Base-by-base conservation (phyloP, 64 coral and sea anemone species). In the Montipora cactus region DNA sequence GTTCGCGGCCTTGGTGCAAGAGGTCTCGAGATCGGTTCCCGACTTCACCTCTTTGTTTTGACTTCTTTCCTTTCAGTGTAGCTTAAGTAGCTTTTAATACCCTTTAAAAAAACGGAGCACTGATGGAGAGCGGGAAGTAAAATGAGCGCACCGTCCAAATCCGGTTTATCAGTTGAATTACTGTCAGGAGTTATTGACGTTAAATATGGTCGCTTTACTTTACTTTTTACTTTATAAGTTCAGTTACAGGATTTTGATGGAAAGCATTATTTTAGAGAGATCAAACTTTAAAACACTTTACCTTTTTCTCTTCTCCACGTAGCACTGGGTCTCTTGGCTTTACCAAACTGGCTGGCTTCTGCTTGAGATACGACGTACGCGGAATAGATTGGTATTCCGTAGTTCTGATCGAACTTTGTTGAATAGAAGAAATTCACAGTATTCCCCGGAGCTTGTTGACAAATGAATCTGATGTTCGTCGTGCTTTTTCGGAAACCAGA, bases 351-450 rank as follows among this genome's bases (percentile, higher is more conserved):
- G 50, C n/a, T 22, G 16, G 51, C 52, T 23, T 81, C 5, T 22
- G 18, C 79, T 81, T 81, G 50, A 6, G 1, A 9, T 28, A 81
- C 52, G 19, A 81, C 51, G 51, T 81, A 81, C 6, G 79, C 79
- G 4, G 52, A 81, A 23, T 88, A 88, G 85, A 88, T 57, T 16
- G 70, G 67, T 28, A 88, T 88, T 28, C 85, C 85, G 49, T 50
- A 74, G 51, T 75, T 4, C 12, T 7, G 18, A 75, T 88, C 85
- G 28, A 88, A 88, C 85, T 74, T 88, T n/a, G 70, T 75, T 59
- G 85, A 72, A 12, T 88, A 88, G n/a, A 88, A 75, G 47, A 22
- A 25, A 37, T 49, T 68, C n/a, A n/a, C 48, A 49, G 48, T 49
- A 52, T 87, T 12, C 5, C 13, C 47, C 50, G 67, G 68, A 75